These are phyloP conservation scores for Neodiprion pinetum DNA, from an alignment of 1,140 invertebrate species.

Conservation along the genomic window DNA sequence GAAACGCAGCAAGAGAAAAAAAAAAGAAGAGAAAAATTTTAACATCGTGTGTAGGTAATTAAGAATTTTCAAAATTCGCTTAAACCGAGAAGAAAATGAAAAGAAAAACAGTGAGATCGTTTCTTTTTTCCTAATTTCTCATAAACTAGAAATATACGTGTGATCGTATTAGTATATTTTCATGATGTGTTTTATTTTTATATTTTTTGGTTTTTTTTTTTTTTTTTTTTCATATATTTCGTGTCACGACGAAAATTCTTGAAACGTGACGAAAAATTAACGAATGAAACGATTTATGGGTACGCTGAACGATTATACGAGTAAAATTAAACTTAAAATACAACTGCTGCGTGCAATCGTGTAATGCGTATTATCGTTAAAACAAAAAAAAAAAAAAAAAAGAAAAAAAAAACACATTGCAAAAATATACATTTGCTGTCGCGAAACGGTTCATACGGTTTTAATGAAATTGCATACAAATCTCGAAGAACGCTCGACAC, in stretches of 20 bases:
- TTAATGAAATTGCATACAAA: no score
- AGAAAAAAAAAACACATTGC: no score
- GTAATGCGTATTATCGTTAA: no score
- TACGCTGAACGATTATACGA: no score
- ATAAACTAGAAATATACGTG: conserved; percentile 30
- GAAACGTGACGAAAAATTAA: conserved; percentile 25
- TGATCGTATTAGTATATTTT: conserved; percentile 29
- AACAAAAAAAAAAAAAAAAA: no score
- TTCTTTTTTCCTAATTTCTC: conserved; percentile 24
- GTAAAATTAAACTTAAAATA: no score
- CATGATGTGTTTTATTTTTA: conserved; percentile 17
- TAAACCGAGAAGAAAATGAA: conserved; percentile 16
- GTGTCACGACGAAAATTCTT: conserved; percentile 27
- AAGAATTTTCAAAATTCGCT: background rate
- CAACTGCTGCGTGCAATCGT: no score
- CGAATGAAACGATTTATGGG: background rate
- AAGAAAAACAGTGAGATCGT: conserved; percentile 21
- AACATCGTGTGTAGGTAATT: no score
- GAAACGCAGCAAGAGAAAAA: conserved; percentile 20
- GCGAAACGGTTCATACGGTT: no score
- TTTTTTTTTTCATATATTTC: conserved; percentile 12
- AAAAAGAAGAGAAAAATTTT: conserved; percentile 14
- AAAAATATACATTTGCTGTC: no score
- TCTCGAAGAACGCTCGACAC: no score
- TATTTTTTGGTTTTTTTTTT: conserved; percentile 27